These are phyloP conservation scores for Peromyscus californicus DNA, from an alignment of 2,113 vertebrate genomes.

Conservation along the genomic window DNA sequence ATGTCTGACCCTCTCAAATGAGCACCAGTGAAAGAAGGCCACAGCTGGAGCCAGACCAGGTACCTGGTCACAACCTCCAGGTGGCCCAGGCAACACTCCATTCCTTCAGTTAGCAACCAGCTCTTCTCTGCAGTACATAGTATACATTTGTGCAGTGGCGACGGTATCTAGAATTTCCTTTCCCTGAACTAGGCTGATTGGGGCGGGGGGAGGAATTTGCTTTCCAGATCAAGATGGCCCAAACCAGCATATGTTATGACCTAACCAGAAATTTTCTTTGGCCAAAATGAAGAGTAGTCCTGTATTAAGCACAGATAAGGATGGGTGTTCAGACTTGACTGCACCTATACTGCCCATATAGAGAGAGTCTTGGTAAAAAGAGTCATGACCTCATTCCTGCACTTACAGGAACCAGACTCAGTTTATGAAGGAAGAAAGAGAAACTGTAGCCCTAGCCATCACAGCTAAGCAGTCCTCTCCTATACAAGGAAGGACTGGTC, in stretches of 20 bases:
- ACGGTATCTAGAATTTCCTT: background rate
- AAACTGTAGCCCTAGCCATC: background rate
- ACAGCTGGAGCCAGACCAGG: background rate
- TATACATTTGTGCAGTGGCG: background rate
- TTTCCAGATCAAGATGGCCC: background rate
- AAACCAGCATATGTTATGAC: background rate
- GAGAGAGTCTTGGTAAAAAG: background rate
- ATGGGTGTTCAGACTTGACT: background rate
- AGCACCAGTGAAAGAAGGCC: background rate
- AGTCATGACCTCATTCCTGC: background rate
- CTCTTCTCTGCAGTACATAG: background rate
- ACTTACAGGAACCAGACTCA: background rate
- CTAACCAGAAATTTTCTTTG: constrained; percentile 12
- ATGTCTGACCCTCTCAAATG: background rate
- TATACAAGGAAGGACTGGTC: background rate
- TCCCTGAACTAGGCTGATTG: background rate
- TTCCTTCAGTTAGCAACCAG: background rate
- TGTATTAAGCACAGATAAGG: background rate
- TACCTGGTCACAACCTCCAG: background rate
- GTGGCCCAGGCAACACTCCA: background rate
- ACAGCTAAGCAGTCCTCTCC: background rate
- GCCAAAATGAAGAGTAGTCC: background rate
- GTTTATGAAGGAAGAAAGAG: background rate
- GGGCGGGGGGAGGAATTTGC: background rate
- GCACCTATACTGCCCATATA: background rate